Evolutionary conservation across 2,797 vertebrate species (phyloP), one percentile per base, ranked within the genome.

Genomic region (Okamejei kenojei): DNA sequence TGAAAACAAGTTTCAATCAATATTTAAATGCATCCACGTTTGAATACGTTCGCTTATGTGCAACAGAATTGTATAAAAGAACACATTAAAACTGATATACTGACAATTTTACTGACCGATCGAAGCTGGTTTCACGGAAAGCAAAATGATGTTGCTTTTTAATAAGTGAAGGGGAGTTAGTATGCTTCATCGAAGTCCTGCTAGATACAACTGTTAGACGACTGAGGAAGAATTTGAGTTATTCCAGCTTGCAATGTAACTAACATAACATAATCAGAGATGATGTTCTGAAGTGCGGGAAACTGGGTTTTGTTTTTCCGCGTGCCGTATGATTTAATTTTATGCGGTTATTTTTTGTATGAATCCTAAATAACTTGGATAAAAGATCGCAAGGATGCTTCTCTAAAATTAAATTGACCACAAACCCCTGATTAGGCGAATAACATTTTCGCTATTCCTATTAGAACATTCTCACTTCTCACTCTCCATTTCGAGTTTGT

Each of bases 341-440:
- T 32, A 78, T 13, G 11, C 29, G 61, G 84, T 88, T 88, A 68
- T 15, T 86, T 86, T 8, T 45, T 11, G 13, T 7, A 54, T 21
- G 2, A 13, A 61, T 5, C 10, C 17, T 19, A 86, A 29, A 32
- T 65, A 63, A 35, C 61, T 65, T 19, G 61, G 61, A 32, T n/a
- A 65, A 68, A 88, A 88, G 84, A 88, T 65, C 61, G 35, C 15
- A 88, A 68, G 61, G 61, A 88, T 88, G n/a, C n/a, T 88, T 88
- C 68, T 68, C 84, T 68, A 35, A 88, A 88, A 88, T 65, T 68
- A 88, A 88, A 68, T 65, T 68, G n/a, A 68, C n/a, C 84, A 88
- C 84, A 68, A 35, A 68, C 6, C 29, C 15, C 5, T 86, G 29
- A 82, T n/a, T 32, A 10, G 82, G 29, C n/a, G 74, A 77, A 32